Evolutionary conservation across 53 echinoderm and acorn worm species (phyloP), one percentile per base, ranked within the genome.

Genomic region (Temnopleurus reevesii): DNA sequence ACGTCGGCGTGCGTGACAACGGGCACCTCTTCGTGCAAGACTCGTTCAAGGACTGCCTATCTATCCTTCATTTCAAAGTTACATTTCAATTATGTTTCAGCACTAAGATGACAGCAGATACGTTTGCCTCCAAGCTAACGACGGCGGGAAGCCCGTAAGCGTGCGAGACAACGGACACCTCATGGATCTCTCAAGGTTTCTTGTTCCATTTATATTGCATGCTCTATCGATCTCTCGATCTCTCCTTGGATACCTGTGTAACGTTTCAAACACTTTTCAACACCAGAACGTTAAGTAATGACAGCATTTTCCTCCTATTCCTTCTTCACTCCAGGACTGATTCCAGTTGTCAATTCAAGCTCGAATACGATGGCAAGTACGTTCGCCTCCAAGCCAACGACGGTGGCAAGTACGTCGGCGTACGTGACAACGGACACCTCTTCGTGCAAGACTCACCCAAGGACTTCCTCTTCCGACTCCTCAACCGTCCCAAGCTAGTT

Each of bases 401-500:
- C n/a, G 53, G 65, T 5, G 88, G 88, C 88, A 87, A 87, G 64
- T 87, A 87, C 76, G 71, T 87, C 1, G 36, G 88, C 8, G 88
- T 87, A 12, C 65, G 88, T 13, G 88, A 87, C 88, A 87, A 87
- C 54, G 88, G 88, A 15, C 88, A 87, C 29, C 65, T 87, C 5
- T 53, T 35, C 71, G 66, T 66, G 5, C 66, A 87, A 35, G 88
- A 87, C 46, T 18, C 34, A 1, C 46, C 36, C 29, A 87, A 94
- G 76, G 93, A 86, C 9, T 97, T 97, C 91, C 84, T 87, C 77
- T 97, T 97, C 93, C 93, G 94, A 89, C 92, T 95, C 55, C 92
- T 93, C 90, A 97, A 97, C 94, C 95, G 98, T 25, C 98, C 98
- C 29, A 92, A 93, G 65, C 86, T 97, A 60, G 98, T 95, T 0